Base-by-base conservation (phyloP, 2,113 vertebrate species). In the Dissostichus mawsoni region DNA sequence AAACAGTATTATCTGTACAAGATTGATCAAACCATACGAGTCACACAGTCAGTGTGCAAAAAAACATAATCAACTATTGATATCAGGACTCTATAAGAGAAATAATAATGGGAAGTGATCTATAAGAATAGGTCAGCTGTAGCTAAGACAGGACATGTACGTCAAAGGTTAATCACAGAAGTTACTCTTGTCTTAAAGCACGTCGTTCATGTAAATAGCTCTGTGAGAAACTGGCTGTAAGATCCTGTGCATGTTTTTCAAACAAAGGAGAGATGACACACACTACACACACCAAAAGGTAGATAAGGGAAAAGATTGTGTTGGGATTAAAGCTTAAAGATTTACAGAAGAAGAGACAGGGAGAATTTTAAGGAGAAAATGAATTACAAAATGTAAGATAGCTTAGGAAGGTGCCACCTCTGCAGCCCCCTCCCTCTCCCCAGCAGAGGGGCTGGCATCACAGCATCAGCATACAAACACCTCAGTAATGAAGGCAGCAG, bases 381-480 rank as follows among this genome's bases (percentile, higher is more conserved):
- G 80, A 89, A 81, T 83, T 73, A 83, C 76, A 80, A 87, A 88
- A 82, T 80, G 68, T 78, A 79, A 88, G 85, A 81, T 81, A 84
- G 86, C 82, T 85, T 8, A 69, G 82, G 85, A 87, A 88, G 84
- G 86, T 71, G 63, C 55, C 85, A 85, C 82, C 75, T 89, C 85
- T 83, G 84, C 82, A 89, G 83, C 85, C 80, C 80, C 86, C 75
- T 85, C 74, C 51, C 70, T 80, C 85, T 85, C 72, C 73, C 55
- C 57, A 88, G 73, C 7, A 29, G 76, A 78, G 62, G 86, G 74
- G 86, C 50, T 61, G 23, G 84, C 89, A 93, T 91, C 87, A 89
- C 84, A 87, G 83, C 89, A 93, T 93, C 91, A 91, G 92, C 92
- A 94, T 94, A 89, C 92, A 94, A 95, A 94, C 89, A 82, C 89